These are phyloP conservation scores for Actenoides hombroni DNA, from an alignment of 2,113 vertebrate species.

Conservation along the genomic window DNA sequence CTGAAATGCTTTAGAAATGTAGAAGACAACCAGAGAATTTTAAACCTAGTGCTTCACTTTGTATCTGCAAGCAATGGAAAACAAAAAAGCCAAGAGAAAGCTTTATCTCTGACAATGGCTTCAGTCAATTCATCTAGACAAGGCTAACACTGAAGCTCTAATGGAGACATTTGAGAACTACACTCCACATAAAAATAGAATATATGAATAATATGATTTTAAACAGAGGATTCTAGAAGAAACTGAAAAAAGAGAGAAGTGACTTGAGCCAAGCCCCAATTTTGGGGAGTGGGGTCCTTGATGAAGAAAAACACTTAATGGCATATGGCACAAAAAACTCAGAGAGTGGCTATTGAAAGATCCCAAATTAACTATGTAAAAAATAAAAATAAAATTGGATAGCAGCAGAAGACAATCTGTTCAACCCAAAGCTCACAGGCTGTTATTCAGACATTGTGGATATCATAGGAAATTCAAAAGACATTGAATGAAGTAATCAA, in stretches of 20 bases:
- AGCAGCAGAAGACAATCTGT: not conserved
- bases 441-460: not conserved
- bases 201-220: not conserved
- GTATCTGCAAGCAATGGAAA: not conserved
- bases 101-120: not conserved
- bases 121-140: not conserved
- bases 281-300: not conserved
- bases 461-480: not conserved
- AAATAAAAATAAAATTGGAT: not conserved
- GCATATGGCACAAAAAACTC: not conserved
- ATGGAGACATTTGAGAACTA: not conserved
- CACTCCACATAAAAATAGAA: not conserved
- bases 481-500: not conserved
- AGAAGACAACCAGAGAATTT: not conserved
- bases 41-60: not conserved
- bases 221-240: not conserved
- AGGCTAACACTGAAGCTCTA: not conserved
- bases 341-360: not conserved
- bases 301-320: not conserved
- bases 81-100: not conserved
- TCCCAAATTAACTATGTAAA: not conserved
- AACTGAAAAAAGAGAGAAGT: not conserved
- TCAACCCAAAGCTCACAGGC: not conserved
- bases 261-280: not conserved
- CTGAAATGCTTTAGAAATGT: not conserved